Evolutionary conservation across 2,113 vertebrate species (phyloP).

Genomic region (Bubo scandiacus): DNA sequence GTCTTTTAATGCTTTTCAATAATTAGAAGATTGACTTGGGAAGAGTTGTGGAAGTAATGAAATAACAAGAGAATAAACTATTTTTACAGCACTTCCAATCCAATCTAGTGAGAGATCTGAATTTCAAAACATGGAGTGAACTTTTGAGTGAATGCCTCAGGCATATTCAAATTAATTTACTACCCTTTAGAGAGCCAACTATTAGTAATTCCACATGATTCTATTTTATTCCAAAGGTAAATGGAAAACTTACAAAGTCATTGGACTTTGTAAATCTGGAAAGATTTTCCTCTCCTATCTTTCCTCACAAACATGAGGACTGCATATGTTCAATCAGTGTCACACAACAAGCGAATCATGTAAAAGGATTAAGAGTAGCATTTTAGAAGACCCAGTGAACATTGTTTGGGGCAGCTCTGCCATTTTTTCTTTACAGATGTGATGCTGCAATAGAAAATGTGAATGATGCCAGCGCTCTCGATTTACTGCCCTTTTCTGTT

Average conservation of each 20-base stretch:
- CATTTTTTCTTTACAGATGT: not conserved
- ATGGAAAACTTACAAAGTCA: not conserved
- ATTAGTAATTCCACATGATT: not conserved
- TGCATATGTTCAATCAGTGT: not conserved
- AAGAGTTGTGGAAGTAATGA: not conserved
- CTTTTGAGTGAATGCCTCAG: not conserved
- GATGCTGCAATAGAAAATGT: not conserved
- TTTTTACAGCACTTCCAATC: not conserved
- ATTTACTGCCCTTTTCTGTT: constrained; percentile 16
- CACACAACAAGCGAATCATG: not conserved
- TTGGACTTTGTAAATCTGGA: not conserved
- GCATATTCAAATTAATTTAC: not conserved
- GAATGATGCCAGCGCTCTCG: not conserved
- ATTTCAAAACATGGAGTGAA: not conserved
- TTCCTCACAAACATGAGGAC: not conserved
- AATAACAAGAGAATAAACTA: not conserved
- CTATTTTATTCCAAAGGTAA: constrained; percentile 15
- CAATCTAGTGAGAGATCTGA: not conserved
- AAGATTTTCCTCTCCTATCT: not conserved
- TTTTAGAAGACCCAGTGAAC: not conserved
- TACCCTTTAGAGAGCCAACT: not conserved
- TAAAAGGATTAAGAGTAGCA: not conserved
- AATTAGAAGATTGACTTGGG: not conserved
- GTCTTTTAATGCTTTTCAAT: not conserved
- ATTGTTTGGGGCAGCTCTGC: not conserved